A percentile compares a stretch with the other conserved stretches of the same genome.
phyloP scores from a whole-genome alignment of 2,888 invertebrate genomes.

The Pachliopta kotzebuea region DNA sequence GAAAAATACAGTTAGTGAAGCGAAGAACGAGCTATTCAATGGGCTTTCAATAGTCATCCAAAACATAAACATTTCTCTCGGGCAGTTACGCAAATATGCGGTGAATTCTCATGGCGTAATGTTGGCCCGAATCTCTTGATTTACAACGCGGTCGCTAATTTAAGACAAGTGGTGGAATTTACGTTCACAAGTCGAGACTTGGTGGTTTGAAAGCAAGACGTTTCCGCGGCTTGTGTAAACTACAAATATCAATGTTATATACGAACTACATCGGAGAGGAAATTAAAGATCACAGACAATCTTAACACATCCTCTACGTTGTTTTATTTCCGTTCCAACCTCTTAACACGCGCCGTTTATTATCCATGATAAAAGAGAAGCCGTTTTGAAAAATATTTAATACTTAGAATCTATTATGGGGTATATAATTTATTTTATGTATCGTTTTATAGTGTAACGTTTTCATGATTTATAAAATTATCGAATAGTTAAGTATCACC shows the following conservation, averaged over 20 bases:
- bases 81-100: constrained; percentile 52
- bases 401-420: background rate
- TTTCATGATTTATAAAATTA: background rate
- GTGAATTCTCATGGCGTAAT: constrained; percentile 56
- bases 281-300: constrained; percentile 24
- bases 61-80: constrained; percentile 38
- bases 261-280: constrained; percentile 11
- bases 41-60: constrained; percentile 27
- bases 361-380: constrained; percentile 11
- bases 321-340: constrained; percentile 23
- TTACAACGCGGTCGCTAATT: constrained; percentile 61
- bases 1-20: constrained; percentile 12
- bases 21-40: constrained; percentile 13
- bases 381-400: constrained; percentile 7
- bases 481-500: no score
- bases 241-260: constrained; percentile 9
- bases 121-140: constrained; percentile 63
- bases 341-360: constrained; percentile 20
- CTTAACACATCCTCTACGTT: constrained; percentile 15
- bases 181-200: constrained; percentile 35
- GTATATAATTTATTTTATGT: background rate
- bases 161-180: constrained; percentile 59
- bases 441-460: background rate
- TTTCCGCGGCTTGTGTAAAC: constrained; percentile 10
- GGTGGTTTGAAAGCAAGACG: constrained; percentile 9